These are phyloP conservation scores for Porites cylindrica DNA, from an alignment of 92 coral and sea anemone genomes.

Conservation along the genomic window DNA sequence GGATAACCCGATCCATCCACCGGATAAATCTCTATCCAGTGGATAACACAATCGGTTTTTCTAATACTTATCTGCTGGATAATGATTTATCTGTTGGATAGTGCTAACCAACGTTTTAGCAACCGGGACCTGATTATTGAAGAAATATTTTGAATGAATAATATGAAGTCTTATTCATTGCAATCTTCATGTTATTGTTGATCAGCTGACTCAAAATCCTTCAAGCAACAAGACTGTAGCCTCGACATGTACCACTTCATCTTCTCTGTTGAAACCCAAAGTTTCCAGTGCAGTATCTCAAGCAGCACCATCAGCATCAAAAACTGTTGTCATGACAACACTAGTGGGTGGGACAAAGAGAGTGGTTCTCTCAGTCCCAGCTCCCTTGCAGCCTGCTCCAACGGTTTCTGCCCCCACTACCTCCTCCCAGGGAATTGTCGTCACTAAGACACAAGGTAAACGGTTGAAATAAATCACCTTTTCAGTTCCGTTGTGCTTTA, in stretches of 20 bases:
- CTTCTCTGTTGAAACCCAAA: constrained; percentile 18
- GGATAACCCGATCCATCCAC: too few relatives aligned
- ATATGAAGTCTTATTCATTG: neutral
- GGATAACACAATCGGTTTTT: too few relatives aligned
- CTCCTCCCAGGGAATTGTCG: constrained; percentile 20
- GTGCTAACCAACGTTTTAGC: too few relatives aligned
- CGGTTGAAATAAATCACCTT: neutral
- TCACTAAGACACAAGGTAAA: constrained; percentile 36
- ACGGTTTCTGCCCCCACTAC: constrained; percentile 8
- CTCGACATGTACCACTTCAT: neutral
- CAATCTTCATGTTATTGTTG: neutral
- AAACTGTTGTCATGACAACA: constrained; percentile 91
- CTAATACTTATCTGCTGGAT: too few relatives aligned
- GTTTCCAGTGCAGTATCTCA: constrained; percentile 4
- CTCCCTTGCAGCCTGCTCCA: constrained; percentile 49
- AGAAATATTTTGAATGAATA: too few relatives aligned
- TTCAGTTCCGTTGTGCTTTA: too few relatives aligned
- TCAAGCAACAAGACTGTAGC: constrained; percentile 8
- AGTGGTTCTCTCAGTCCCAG: constrained; percentile 88
- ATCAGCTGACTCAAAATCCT: constrained; percentile 19
- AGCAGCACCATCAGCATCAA: constrained; percentile 58
- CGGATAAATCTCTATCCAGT: too few relatives aligned
- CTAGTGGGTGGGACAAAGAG: constrained; percentile 89
- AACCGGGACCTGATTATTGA: too few relatives aligned
- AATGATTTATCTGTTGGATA: too few relatives aligned